A percentile compares a stretch with the other conserved stretches of the same genome.
Evolutionary conservation across 2,888 invertebrate species (phyloP).

Genomic region (Heliconius sara): DNA sequence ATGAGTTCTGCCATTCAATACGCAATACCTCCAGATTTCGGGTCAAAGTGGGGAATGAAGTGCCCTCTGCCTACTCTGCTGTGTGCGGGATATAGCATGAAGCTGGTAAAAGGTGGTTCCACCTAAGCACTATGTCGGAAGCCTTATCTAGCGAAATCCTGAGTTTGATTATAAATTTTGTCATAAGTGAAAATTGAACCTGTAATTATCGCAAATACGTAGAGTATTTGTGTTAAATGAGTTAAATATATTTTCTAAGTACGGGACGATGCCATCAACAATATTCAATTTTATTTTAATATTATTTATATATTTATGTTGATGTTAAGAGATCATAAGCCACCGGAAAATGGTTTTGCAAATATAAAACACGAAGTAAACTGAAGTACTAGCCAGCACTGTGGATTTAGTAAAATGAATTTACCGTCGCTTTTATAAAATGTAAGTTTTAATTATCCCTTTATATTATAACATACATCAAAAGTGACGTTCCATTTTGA

Average conservation of each 20-base stretch:
- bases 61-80: too few relatives aligned
- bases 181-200: too few relatives aligned
- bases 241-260: background rate
- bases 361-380: background rate
- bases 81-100: too few relatives aligned
- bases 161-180: too few relatives aligned
- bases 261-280: background rate
- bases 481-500: slow-evolving; percentile 16
- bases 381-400: background rate
- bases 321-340: background rate
- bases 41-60: too few relatives aligned
- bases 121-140: background rate
- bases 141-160: too few relatives aligned
- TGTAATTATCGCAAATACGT: too few relatives aligned
- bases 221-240: too few relatives aligned
- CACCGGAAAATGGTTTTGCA: background rate
- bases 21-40: too few relatives aligned
- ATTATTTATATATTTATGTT: background rate
- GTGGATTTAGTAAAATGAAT: slow-evolving; percentile 6
- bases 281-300: background rate
- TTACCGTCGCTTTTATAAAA: slow-evolving; percentile 9
- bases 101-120: background rate
- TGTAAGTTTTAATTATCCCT: slow-evolving; percentile 14
- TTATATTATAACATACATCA: slow-evolving; percentile 12
- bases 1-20: too few relatives aligned